Evolutionary conservation across 2,113 vertebrate genomes (phyloP), one percentile per base, ranked within the genome.

Genomic region (Pseudopipra pipra): DNA sequence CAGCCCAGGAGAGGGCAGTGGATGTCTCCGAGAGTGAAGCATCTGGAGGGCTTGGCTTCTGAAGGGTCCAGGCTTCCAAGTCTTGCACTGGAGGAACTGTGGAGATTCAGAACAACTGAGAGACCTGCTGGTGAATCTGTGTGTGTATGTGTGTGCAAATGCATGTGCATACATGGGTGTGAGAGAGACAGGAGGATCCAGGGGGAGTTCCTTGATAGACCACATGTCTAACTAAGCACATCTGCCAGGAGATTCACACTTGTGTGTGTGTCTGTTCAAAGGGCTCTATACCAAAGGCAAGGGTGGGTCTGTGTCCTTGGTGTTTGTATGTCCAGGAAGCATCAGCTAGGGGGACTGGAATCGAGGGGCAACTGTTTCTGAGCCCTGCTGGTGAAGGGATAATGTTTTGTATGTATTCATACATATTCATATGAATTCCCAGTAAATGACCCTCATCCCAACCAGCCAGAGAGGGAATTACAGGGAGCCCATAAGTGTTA

Each of bases 251-350:
- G 3, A 19, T 47, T 58, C 43, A 47, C 18, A 33, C 4, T 41
- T 3, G 1, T 21, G 9, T 1, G 0, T 59, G 2, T 30, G 7
- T 18, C 9, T 20, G 11, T 20, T 82, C 8, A 49, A 52, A 43
- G 7, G 15, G 1, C 3, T 62, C 11, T 18, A 0, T 44, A 49
- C 9, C 44, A 25, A 6, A 22, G 11, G 7, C 18, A 65, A 39
- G 17, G 8, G 9, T 61, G 9, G 1, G 2, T 24, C 39, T 49
- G 9, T 33, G 20, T 44, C 39, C 11, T 65, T 7, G 1, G 13
- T 35, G 9, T 35, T 44, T 35, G 9, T 5, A 16, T 24, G 8
- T 16, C 41, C 33, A 41, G 18, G 22, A 70, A 28, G 7, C 21
- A 61, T 28, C 27, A 47, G 8, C 27, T 39, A 9, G 5, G 16